Base-by-base conservation (phyloP, 2,888 invertebrate genomes). In the Chaetogeoica ovagalla region DNA sequence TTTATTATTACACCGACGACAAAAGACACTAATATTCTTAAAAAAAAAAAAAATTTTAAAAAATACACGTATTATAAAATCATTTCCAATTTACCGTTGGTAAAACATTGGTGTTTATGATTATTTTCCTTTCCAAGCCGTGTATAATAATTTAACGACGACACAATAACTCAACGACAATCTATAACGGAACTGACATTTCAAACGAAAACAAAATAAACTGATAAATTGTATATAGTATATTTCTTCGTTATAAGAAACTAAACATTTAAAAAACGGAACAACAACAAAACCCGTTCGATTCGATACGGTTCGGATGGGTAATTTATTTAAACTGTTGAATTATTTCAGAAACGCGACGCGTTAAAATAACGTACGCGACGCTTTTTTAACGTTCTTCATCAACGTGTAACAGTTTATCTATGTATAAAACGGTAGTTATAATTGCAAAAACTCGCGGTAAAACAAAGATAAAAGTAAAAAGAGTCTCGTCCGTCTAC, bases 321-420 rank as follows among this genome's bases (percentile, higher is more conserved):
- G 13, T 48, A 15, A 3, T 48, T 13, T 48, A 13, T 48, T 48
- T 48, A 1, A 48, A 13, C 48, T 48, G 48, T 48, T 48, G 48
- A 48, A 48, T 48, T 48, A 48, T 15, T 48, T 48, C 3, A 48
- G 1, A 48, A 13, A 48, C 13, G 48, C 48, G 48, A n/a, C n/a
- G n/a, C n/a, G n/a, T n/a, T n/a, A n/a, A n/a, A 30, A 30, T 30
- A 30, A 30, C 30, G 4, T 30, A 30, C 30, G 30, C 48, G 11
- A 60, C 23, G 23, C 23, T 72, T 72, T 59, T 23, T 23, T 43
- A 19, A 48, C 37, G 21, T 43, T 2, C 19, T 74, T 21, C 9
- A 74, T 65, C 37, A 17, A 55, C n/a, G 13, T n/a, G n/a, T 73
- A 37, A 30, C 30, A 62, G 62, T 72, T 62, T 62, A 73, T 30